These are phyloP conservation scores for Otus sunia DNA, from an alignment of 2,113 vertebrate species.

Conservation along the genomic window DNA sequence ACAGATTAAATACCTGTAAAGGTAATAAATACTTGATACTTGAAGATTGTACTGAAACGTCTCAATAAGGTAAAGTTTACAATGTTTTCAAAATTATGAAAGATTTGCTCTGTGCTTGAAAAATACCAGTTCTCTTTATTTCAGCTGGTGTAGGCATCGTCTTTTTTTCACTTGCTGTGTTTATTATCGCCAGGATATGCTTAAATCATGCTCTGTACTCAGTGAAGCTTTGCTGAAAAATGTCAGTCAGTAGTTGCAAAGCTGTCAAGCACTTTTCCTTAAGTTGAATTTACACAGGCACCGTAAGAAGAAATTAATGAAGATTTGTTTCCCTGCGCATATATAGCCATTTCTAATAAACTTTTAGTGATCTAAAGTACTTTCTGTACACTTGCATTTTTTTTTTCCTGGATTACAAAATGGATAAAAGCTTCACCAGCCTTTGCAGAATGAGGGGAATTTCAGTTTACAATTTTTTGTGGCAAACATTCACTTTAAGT, in stretches of 20 bases:
- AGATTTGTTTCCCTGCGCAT: conserved; percentile 40
- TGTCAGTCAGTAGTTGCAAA: conserved; percentile 63
- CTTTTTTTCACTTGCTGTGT: not conserved
- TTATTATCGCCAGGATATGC: not conserved
- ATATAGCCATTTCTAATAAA: conserved; percentile 24
- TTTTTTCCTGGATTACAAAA: not conserved
- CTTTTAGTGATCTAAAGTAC: not conserved
- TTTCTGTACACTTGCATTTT: not conserved
- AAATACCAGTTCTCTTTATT: not conserved
- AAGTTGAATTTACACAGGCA: conserved; percentile 38
- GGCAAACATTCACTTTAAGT: not conserved
- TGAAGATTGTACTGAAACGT: not conserved
- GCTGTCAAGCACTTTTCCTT: conserved; percentile 41
- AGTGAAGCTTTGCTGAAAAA: conserved; percentile 35
- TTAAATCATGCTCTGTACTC: conserved; percentile 1
- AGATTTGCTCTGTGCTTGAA: not conserved
- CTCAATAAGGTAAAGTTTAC: not conserved
- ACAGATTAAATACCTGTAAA: conserved; percentile 23
- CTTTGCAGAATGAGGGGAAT: not conserved
- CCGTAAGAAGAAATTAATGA: conserved; percentile 48
- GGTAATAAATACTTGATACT: conserved; percentile 25
- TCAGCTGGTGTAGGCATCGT: not conserved
- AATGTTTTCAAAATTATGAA: not conserved
- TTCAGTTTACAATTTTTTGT: not conserved
- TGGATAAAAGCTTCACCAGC: not conserved